Percentiles rank a stretch among this genome's conserved stretches.
phyloP scores from a whole-genome alignment of 1,140 invertebrate genomes.

The Pseudomyrmex pallidus region DNA sequence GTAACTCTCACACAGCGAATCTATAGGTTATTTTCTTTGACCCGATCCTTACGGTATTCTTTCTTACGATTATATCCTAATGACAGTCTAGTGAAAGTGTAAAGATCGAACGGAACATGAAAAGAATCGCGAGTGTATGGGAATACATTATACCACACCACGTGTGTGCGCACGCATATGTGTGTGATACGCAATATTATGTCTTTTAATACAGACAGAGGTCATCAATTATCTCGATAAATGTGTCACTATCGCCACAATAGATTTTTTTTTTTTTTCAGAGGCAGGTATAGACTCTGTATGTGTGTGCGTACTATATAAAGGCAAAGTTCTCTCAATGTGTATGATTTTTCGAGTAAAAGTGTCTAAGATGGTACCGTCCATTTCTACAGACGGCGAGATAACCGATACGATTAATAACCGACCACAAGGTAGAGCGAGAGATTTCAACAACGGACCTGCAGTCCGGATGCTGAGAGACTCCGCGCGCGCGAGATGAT shows the following conservation, averaged over 20 bases:
- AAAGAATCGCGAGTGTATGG: background rate
- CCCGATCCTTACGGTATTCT: background rate
- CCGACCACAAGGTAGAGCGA: background rate
- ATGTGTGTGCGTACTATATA: background rate
- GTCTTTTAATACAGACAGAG: constrained; percentile 6
- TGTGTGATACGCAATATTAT: constrained; percentile 1
- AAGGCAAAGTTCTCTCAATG: background rate
- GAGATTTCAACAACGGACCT: background rate
- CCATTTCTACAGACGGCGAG: constrained; percentile 16
- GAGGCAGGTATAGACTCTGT: no score
- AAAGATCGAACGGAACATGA: constrained; percentile 22
- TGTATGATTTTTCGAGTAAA: background rate
- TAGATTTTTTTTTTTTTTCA: background rate
- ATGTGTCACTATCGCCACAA: background rate
- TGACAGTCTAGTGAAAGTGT: constrained; percentile 45
- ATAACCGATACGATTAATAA: constrained; percentile 54
- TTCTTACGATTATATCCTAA: background rate
- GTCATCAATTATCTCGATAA: constrained; percentile 41
- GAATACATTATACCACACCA: no score
- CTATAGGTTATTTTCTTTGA: no score
- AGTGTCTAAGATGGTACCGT: constrained; percentile 4
- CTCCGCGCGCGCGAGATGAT: constrained; percentile 30
- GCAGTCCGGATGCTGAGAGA: constrained; percentile 3
- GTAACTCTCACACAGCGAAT: no score
- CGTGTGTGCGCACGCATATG: background rate